These are phyloP conservation scores for Polietes domitor DNA, from an alignment of 2,888 invertebrate species.

Conservation along the genomic window DNA sequence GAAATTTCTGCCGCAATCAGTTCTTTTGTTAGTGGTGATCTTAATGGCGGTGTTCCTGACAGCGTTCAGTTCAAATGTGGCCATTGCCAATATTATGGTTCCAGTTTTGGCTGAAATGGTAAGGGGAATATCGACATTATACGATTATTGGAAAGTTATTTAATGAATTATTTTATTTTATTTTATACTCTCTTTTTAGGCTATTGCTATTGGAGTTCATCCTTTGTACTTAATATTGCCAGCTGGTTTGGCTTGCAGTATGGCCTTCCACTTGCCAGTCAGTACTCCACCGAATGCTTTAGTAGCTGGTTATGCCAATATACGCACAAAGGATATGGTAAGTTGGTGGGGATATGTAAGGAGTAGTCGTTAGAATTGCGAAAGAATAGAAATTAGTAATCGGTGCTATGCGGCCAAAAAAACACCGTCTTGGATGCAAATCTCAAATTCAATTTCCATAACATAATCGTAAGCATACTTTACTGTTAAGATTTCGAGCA, in stretches of 20 bases:
- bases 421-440: too few relatives aligned
- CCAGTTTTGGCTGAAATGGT: constrained; percentile 92
- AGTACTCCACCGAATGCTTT: constrained; percentile 98
- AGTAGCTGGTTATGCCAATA: constrained; percentile 91
- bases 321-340: constrained; percentile 90
- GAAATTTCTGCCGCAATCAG: constrained; percentile 83
- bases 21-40: constrained; percentile 89
- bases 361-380: too few relatives aligned
- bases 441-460: too few relatives aligned
- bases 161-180: neutral
- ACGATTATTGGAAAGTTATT: neutral
- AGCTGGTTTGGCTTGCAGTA: constrained; percentile 93
- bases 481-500: too few relatives aligned
- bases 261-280: constrained; percentile 96
- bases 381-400: too few relatives aligned
- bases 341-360: too few relatives aligned
- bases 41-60: constrained; percentile 90
- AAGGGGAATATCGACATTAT: constrained; percentile 65
- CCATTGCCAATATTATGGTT: constrained; percentile 93
- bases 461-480: too few relatives aligned
- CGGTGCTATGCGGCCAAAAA: too few relatives aligned
- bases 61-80: constrained; percentile 95
- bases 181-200: constrained; percentile 81
- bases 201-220: constrained; percentile 87
- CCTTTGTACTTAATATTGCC: constrained; percentile 95